These are phyloP conservation scores for Cottus gobio DNA, from an alignment of 2,113 vertebrate genomes.

Conservation along the genomic window DNA sequence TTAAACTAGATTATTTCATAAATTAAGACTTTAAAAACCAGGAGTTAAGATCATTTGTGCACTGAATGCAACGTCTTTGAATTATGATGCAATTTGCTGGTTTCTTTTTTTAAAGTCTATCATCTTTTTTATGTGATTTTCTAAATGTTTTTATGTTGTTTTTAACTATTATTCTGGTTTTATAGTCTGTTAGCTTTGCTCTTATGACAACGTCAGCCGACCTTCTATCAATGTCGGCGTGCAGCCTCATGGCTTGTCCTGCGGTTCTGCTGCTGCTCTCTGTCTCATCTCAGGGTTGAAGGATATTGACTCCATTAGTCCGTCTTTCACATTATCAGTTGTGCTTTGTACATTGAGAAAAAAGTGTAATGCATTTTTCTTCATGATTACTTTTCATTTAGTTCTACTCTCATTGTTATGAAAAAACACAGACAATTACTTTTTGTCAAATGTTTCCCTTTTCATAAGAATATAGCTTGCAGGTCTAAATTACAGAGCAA, in stretches of 20 bases:
- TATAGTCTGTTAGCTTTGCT: not conserved
- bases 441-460: not conserved
- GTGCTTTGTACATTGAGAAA: not conserved
- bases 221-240: not conserved
- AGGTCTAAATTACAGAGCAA: not conserved
- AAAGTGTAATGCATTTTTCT: not conserved
- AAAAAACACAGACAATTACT: too few species aligned
- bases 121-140: too few species aligned
- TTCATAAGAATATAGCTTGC: not conserved
- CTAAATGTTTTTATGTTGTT: too few species aligned
- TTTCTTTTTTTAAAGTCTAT: too few species aligned
- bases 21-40: too few species aligned
- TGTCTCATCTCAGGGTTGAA: not conserved
- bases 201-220: not conserved
- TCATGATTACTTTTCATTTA: not conserved
- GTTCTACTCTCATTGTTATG: not conserved
- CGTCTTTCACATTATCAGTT: not conserved
- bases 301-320: not conserved
- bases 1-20: too few species aligned
- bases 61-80: too few species aligned
- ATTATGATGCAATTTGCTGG: too few species aligned
- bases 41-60: too few species aligned
- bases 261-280: not conserved
- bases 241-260: not conserved
- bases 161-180: not conserved